Conservation (phyloP, 37 sponge, comb jelly and placozoan genomes). For the Cliona cf. orientalis region DNA sequence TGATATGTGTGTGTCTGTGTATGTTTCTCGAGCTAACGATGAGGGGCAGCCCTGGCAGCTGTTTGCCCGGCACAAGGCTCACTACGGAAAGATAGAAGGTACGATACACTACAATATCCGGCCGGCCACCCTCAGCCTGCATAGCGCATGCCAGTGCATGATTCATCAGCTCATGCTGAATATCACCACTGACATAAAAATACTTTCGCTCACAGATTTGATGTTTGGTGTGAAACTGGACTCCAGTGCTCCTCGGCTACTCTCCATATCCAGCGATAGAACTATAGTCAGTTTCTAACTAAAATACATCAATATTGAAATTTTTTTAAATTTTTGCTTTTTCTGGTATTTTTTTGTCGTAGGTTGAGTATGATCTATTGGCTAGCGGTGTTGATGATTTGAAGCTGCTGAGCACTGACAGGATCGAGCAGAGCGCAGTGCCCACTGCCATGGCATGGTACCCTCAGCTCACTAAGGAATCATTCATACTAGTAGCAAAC, state of each 20-base stretch:
- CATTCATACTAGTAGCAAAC: constrained; percentile 89
- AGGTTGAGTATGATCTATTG: constrained; percentile 94
- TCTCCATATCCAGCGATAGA: constrained; percentile 86
- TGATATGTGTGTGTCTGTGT: constrained; percentile 86
- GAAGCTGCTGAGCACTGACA: constrained; percentile 59
- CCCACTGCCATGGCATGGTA: constrained; percentile 87
- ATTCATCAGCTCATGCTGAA: no score
- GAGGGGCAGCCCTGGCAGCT: constrained; percentile 63
- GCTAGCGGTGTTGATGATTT: constrained; percentile 83
- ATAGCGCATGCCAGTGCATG: no score
- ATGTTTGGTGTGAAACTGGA: constrained; percentile 84
- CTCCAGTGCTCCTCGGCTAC: constrained; percentile 66
- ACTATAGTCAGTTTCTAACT: constrained; percentile 48
- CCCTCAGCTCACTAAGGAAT: constrained; percentile 94
- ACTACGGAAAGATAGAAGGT: constrained; percentile 90
- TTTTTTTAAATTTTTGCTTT: neutral
- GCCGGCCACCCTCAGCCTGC: no score
- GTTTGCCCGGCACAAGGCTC: constrained; percentile 85
- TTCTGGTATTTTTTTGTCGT: constrained; percentile 2
- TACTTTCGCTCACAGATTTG: constrained; percentile 36
- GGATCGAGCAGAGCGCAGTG: constrained; percentile 95
- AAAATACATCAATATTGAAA: neutral
- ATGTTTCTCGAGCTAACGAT: constrained; percentile 18
- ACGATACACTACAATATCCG: neutral
- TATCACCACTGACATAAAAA: no score